phyloP scores from a whole-genome alignment of 2,888 invertebrate species.

The Ametastegia equiseti region DNA sequence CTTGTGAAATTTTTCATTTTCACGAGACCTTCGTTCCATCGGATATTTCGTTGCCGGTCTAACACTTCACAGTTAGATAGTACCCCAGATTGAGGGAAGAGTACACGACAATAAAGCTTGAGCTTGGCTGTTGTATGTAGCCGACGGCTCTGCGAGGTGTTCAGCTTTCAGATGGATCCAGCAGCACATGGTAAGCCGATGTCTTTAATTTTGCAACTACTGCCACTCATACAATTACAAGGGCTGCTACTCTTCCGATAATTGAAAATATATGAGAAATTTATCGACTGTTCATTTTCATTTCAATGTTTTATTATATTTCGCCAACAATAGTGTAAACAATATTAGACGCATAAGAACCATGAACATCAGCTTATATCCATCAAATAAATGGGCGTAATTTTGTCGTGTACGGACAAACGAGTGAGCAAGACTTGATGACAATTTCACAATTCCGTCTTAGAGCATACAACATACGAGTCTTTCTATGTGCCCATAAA shows the following conservation, averaged over 20 bases:
- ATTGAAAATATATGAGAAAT: neutral
- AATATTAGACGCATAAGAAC: neutral
- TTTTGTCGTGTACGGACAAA: no score
- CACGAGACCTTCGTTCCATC: neutral
- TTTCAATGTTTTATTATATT: neutral
- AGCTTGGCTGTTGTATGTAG: slow-evolving; percentile 42
- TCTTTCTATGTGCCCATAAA: no score
- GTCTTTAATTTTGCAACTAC: neutral
- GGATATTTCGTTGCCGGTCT: neutral
- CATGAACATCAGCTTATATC: neutral
- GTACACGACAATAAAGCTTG: neutral
- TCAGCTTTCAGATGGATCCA: slow-evolving; percentile 68
- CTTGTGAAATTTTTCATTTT: slow-evolving; percentile 1
- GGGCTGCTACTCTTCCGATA: neutral
- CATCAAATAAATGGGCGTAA: no score
- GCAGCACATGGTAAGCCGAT: slow-evolving; percentile 68
- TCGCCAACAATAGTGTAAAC: neutral
- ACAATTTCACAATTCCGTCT: no score
- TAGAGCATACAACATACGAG: no score
- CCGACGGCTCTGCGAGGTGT: slow-evolving; percentile 60
- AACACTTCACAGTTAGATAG: neutral
- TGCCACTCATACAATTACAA: neutral
- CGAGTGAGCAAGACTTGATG: no score
- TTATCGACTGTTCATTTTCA: neutral
- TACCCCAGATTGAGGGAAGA: neutral